Evolutionary conservation across 2,797 vertebrate genomes (phyloP), one percentile per base, ranked within the genome.

Genomic region (Morus bassanus): DNA sequence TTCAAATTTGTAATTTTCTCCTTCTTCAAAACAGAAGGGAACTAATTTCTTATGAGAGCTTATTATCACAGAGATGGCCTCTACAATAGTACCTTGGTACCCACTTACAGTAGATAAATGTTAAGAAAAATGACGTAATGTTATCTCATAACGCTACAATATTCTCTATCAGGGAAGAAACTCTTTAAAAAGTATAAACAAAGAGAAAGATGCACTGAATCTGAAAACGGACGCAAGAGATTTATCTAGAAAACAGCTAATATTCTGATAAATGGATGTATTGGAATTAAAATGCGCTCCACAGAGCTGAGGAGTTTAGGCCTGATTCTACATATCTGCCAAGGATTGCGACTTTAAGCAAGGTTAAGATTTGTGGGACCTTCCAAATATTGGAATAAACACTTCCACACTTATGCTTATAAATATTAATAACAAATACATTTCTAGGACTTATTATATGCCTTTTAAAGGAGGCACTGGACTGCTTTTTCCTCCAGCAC

Each of bases 21-120:
- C 79, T 88, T 90, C 81, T 91, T 91, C 84, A 68, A 79, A 94
- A 56, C 81, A 82, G 67, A 87, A 57, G 50, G 59, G 50, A 91
- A 89, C 31, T 87, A 2, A 75, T 67, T 93, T 82, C 78, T 89
- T 67, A 31, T 7, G 46, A 84, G 45, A 84, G 45, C 37, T 92
- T 78, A 72, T 88, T 91, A 91, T 72, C 60, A 65, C 84, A 76
- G 54, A 94, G 70, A 91, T 85, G 48, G 37, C 50, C 72, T 85
- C 82, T 51, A 57, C 57, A 69, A 61, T 31, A 81, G 19, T 50
- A 70, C 69, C 51, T 59, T 61, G 30, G 80, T 89, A 85, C 70
- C 41, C 88, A 73, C 67, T 95, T 82, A 51, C 19, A 50, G 45
- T 76, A 82, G 69, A 56, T 50, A 88, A 85, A 74, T 18, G 74